Percentiles rank a stretch among this genome's conserved stretches.
Conservation (phyloP, 2,797 vertebrate species). For the Allobates femoralis region DNA sequence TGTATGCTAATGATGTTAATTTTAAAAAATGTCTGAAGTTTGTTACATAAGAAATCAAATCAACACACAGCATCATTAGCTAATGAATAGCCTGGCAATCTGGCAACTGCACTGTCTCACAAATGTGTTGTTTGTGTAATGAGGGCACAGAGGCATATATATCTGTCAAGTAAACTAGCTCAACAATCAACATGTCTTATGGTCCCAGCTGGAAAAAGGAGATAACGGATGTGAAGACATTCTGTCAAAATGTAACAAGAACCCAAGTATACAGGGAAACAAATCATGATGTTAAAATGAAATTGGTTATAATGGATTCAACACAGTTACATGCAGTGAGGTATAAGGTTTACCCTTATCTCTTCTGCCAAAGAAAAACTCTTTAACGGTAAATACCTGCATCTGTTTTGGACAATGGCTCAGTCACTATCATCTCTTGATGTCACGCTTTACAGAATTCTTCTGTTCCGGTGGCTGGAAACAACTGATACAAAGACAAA, state of each 20-base stretch:
- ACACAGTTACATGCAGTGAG: conserved; percentile 8
- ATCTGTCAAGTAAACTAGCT: conserved; percentile 34
- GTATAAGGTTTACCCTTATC: not conserved
- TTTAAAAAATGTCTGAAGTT: not conserved
- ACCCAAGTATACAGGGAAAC: conserved; percentile 7
- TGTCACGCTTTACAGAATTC: not conserved
- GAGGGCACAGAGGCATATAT: conserved; percentile 24
- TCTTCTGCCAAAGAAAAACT: conserved; percentile 4
- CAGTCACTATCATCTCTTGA: not conserved
- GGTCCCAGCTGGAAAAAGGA: conserved; percentile 42
- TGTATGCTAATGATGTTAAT: not conserved
- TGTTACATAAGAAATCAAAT: not conserved
- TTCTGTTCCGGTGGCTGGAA: not conserved
- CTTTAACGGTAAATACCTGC: not conserved
- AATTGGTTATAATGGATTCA: conserved; percentile 27
- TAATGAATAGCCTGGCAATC: not conserved
- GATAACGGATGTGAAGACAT: conserved; percentile 43
- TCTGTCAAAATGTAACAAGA: conserved; percentile 34
- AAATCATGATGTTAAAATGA: conserved; percentile 29
- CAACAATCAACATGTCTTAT: conserved; percentile 42
- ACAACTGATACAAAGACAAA: not conserved
- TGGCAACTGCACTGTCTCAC: not conserved
- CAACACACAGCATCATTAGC: not conserved
- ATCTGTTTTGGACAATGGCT: not conserved
- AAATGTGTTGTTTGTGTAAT: conserved; percentile 27